Base-by-base conservation (phyloP, 2,113 vertebrate species). In the Trogon surrucura region DNA sequence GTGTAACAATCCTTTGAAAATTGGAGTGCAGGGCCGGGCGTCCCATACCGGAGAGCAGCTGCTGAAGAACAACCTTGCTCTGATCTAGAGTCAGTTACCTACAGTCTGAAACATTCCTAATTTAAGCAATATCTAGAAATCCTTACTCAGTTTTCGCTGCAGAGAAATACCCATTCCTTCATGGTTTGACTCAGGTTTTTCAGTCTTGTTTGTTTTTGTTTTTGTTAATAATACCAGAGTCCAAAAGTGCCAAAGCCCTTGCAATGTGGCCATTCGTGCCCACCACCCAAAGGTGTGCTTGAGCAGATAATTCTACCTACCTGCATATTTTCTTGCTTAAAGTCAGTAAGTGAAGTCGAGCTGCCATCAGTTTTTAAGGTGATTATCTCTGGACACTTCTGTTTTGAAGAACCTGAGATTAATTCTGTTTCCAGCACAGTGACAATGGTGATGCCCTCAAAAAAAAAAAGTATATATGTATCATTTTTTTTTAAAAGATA, bases 31-130 rank as follows among this genome's bases (percentile, higher is more conserved):
- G 36, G 85, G 48, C 29, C 38, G 60, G 38, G 32, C 57, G 30
- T 30, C 38, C 3, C 3, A 48, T 23, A 32, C 9, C 16, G 22
- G 58, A 67, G 47, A 0, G 0, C 25, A 44, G 26, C 44, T 1
- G 20, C 32, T 44, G 16, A 15, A 22, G 50, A 77, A 11, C 26
- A 78, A 19, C 27, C 41, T 77, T 61, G 38, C 64, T 72, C 32
- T 78, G 34, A 48, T 70, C 41, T 48, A 53, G 34, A 5, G 1
- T 65, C 16, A 36, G 21, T 29, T 83, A 69, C 38, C 54, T 53
- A 9, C 44, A 65, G 34, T 11, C 27, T 58, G 64, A 91, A 79
- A 36, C 30, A 41, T 48, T 1, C 3, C 48, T 56, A 7, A 25
- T 57, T 51, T 69, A 45, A 57, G 23, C 18, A 34, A 38, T 44